These are phyloP conservation scores for Seriola dumerili DNA, from an alignment of 2,113 vertebrate species.

Conservation along the genomic window DNA sequence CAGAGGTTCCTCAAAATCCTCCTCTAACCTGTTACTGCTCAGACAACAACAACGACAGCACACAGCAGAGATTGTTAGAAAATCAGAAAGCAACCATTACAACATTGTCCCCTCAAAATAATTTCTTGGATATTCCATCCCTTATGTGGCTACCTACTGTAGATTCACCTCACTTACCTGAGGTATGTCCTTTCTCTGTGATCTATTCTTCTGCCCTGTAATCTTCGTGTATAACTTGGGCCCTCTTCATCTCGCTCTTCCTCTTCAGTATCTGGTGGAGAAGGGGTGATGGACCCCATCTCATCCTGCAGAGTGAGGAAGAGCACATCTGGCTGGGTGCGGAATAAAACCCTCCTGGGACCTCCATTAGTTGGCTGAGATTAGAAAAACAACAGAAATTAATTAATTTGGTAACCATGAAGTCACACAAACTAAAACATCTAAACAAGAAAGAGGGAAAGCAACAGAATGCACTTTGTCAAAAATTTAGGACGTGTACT, in stretches of 20 bases:
- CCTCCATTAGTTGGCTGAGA: conserved; percentile 66
- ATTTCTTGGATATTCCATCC: background rate
- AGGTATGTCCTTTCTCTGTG: conserved; percentile 1
- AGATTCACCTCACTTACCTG: conserved; percentile 41
- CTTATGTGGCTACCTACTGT: background rate
- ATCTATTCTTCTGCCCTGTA: background rate
- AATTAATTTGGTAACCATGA: background rate
- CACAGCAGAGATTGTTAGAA: background rate
- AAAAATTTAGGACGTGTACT: too few species aligned
- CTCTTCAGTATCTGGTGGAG: conserved; percentile 60
- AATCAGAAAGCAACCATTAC: background rate
- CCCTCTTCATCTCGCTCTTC: conserved; percentile 52
- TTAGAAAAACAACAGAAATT: background rate
- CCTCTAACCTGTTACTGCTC: conserved; percentile 25
- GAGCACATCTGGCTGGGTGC: conserved; percentile 82
- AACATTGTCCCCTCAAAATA: background rate
- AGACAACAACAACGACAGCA: background rate
- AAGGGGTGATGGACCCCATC: conserved; percentile 12
- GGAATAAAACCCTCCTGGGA: conserved; percentile 82
- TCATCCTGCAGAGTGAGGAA: conserved; percentile 75
- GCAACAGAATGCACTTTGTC: too few species aligned
- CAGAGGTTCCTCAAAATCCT: conserved; percentile 68
- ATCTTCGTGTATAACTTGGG: background rate
- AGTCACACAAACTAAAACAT: background rate
- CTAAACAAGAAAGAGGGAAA: too few species aligned